Conservation (phyloP, 2,888 invertebrate genomes). For the Macrostomum cliftonense region DNA sequence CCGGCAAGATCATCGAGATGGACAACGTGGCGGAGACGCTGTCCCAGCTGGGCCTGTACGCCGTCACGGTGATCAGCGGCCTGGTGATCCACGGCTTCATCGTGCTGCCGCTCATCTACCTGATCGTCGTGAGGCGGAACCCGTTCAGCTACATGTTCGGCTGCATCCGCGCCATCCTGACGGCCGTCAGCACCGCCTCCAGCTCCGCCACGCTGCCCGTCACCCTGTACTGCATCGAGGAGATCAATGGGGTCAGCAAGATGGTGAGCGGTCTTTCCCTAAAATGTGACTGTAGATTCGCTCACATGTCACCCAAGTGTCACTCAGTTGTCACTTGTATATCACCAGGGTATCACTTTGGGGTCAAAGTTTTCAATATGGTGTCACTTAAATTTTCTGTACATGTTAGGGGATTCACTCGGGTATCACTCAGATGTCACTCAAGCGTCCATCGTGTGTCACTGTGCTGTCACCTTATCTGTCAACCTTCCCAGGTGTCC, state of each 20-base stretch:
- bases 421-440: too few relatives aligned
- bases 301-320: too few relatives aligned
- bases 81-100: constrained; percentile 74
- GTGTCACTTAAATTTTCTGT: too few relatives aligned
- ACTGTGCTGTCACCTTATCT: too few relatives aligned
- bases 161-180: constrained; percentile 53
- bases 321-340: too few relatives aligned
- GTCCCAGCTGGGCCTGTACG: constrained; percentile 74
- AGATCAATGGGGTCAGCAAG: constrained; percentile 64
- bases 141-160: constrained; percentile 28
- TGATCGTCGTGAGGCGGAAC: constrained; percentile 35
- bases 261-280: constrained; percentile 43
- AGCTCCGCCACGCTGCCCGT: constrained; percentile 57
- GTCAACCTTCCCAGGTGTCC: constrained; percentile 26
- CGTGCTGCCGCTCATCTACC: constrained; percentile 65
- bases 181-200: constrained; percentile 86
- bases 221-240: constrained; percentile 74
- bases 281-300: too few relatives aligned
- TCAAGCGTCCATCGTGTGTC: too few relatives aligned
- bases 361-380: too few relatives aligned
- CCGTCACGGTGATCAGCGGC: constrained; percentile 60
- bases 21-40: constrained; percentile 60
- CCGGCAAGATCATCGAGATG: constrained; percentile 75
- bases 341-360: too few relatives aligned
- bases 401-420: too few relatives aligned